Base-by-base conservation (phyloP, 2,797 vertebrate species). In the Sparidentex hasta region DNA sequence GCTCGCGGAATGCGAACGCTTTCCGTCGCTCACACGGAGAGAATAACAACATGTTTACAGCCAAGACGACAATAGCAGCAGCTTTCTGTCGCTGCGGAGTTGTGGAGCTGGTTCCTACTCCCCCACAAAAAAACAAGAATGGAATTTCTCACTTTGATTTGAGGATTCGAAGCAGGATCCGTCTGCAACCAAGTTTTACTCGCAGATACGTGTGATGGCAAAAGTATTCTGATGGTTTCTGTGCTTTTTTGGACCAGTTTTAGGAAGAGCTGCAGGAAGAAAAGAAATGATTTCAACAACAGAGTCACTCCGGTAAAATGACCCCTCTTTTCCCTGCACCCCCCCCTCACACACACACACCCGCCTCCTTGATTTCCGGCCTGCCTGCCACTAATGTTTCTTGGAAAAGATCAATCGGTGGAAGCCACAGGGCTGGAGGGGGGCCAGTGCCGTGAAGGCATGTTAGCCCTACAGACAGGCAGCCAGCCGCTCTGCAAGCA, bases 371-470 rank as follows among this genome's bases (percentile, higher is more conserved):
- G 55, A 79, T 81, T 87, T 83, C 87, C 54, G 56, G 72, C 58
- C 57, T 64, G 79, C 74, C 59, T 48, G 74, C 73, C 51, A 50
- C 80, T 71, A 80, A 79, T 57, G 70, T 81, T 90, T 89, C 85
- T 88, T 69, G 44, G 84, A 88, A 91, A 88, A 87, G 80, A 87
- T 90, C 87, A 92, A 86, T 88, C 23, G 66, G 75, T 78, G 74
- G 67, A 78, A 83, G 67, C 86, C 78, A 86, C 74, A 27, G 61
- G 16, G 50, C 58, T 78, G 87, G 86, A n/a, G 17, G 51, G 64
- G 33, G 56, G 55, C 58, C 82, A 80, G 65, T 50, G 59, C 51
- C 13, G 66, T 61, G 84, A 70, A 84, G 86, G 83, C 76, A 81
- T 78, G 76, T 63, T 23, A 25, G 62, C 48, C 67, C 29, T 8